Evolutionary conservation across 1,140 invertebrate species (phyloP), one percentile per base, ranked within the genome.

Genomic region (Drosophila ironensis): DNA sequence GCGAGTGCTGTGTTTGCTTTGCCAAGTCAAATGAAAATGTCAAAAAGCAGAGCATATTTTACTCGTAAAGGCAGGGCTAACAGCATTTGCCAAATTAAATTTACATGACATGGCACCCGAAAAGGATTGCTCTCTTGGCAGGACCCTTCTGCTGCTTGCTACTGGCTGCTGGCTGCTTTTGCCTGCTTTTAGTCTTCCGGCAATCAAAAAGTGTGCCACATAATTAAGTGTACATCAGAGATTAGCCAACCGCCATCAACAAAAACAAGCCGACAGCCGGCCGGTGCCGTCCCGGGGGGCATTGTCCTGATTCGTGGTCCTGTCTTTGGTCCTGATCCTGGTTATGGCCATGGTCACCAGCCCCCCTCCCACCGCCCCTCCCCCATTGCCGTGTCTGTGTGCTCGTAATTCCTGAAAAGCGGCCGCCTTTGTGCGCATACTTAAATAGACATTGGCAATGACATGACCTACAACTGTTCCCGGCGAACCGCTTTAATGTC

Each of bases 201-300:
- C 69, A 74, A 82, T 80, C 80, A 78, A 76, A 67, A 67, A 71
- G 70, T 77, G 59, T 63, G 60, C 73, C 66, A 78, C 80, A 72
- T 84, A 84, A 84, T 84, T 86, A 84, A 80, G 80, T 86, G 71
- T 72, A 86, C 75, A 84, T 84, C 80, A 86, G 80, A 84, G 80
- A 84, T 84, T 86, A 84, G 78, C 80, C 64, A 64, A n/a, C 46
- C 60, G 61, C 46, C 61, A 52, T 69, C 71, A 80, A 40, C 60
- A 48, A 78, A 69, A 51, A 46, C 33, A 71, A 37, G 40, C 5
- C 4, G 2, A 37, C 14, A 16, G 33, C 8, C 4, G 56, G 46
- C 20, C 20, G 40, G 17, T 25, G 45, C 22, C 61, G 44, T 45
- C 47, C 64, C 52, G 46, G 30, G 42, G 42, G 28, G 17, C 24